Conservation (phyloP, 1,140 invertebrate species). For the Cydia pomonella region DNA sequence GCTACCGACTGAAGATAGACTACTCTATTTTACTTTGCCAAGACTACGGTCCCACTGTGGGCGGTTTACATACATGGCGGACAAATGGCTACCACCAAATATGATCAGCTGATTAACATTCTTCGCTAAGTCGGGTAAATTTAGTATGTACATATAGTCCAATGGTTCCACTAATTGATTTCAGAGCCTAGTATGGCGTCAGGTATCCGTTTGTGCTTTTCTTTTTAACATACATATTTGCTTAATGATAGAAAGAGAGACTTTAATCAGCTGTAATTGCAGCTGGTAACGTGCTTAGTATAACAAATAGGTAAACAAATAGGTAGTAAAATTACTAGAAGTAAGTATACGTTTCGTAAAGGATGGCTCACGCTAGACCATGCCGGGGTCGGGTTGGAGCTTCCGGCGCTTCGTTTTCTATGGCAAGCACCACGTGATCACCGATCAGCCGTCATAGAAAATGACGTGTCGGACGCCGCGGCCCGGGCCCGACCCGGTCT, state of each 20-base stretch:
- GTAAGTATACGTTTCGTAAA: no score
- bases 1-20: not conserved
- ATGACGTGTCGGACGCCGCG: no score
- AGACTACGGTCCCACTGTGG: not conserved
- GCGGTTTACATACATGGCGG: not conserved
- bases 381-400: no score
- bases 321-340: no score
- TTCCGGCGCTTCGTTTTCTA: no score
- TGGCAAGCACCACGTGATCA: no score
- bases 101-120: conserved; percentile 14
- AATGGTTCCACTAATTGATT: conserved; percentile 13
- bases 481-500: no score
- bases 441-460: no score
- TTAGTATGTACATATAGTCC: conserved; percentile 1
- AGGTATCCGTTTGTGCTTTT: conserved; percentile 3
- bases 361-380: no score
- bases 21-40: not conserved
- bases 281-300: not conserved
- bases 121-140: conserved; percentile 1
- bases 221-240: not conserved
- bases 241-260: conserved; percentile 13
- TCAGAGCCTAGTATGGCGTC: not conserved
- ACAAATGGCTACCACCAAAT: conserved; percentile 10
- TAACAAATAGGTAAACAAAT: no score
- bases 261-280: not conserved